Percentiles rank a stretch among this genome's conserved stretches.
Evolutionary conservation across 2,888 invertebrate genomes (phyloP).

Genomic region (Seira musarum): DNA sequence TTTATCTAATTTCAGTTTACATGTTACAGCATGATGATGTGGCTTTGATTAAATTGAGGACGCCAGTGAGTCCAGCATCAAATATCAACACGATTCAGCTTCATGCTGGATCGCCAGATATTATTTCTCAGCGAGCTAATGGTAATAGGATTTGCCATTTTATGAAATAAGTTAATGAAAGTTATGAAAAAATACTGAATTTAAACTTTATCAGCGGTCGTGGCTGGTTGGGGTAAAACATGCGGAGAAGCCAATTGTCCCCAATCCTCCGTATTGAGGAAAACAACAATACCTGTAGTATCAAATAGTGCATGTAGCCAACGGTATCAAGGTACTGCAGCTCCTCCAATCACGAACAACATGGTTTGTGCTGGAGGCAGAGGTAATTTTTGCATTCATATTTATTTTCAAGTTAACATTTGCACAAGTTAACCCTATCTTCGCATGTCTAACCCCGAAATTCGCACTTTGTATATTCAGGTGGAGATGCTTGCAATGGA

Average conservation of each 20-base stretch:
- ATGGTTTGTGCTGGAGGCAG: conserved; percentile 59
- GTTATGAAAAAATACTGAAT: neutral
- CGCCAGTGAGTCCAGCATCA: conserved; percentile 76
- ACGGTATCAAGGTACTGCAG: conserved; percentile 88
- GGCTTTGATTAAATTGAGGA: conserved; percentile 84
- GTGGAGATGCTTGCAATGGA: conserved; percentile 47
- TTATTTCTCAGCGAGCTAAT: neutral
- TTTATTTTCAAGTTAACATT: no score
- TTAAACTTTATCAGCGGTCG: conserved; percentile 11
- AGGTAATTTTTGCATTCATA: neutral
- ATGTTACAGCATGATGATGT: conserved; percentile 85
- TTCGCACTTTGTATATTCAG: no score
- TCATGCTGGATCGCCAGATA: conserved; percentile 24
- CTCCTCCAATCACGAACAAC: conserved; percentile 86
- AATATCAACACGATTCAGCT: conserved; percentile 27
- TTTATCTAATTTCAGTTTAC: neutral
- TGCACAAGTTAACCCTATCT: no score
- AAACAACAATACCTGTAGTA: conserved; percentile 89
- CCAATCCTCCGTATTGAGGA: conserved; percentile 85
- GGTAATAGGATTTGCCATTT: no score
- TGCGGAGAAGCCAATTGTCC: conserved; percentile 79
- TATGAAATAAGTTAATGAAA: neutral
- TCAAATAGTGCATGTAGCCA: conserved; percentile 82
- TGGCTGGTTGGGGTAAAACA: conserved; percentile 41
- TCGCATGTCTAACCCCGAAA: no score